Conservation (phyloP, 2,888 invertebrate genomes). For the Furcula furcula region DNA sequence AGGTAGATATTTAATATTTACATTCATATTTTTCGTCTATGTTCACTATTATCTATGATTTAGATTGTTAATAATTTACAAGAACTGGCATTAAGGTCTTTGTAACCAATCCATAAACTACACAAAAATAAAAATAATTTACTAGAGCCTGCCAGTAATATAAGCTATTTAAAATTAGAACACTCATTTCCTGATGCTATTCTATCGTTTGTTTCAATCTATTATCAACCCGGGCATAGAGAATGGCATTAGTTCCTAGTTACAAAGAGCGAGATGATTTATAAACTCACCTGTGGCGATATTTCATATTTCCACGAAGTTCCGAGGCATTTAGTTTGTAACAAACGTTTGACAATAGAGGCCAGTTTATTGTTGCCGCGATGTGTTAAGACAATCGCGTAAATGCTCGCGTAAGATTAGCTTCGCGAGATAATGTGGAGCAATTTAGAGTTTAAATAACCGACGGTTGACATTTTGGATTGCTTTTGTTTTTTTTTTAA, state of each 20-base stretch:
- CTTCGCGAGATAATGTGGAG: constrained; percentile 26
- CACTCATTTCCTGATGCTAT: not conserved
- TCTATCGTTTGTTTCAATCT: constrained; percentile 4
- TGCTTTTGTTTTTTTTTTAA: constrained; percentile 2
- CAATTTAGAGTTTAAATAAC: constrained; percentile 33
- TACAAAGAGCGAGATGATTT: constrained; percentile 1
- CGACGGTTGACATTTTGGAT: constrained; percentile 10
- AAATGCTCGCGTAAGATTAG: constrained; percentile 25
- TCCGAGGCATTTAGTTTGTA: constrained; percentile 8
- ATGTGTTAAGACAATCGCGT: constrained; percentile 19
- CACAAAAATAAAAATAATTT: too few relatives aligned
- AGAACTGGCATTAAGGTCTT: too few relatives aligned
- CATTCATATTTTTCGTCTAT: too few relatives aligned
- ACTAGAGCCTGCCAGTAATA: too few relatives aligned
- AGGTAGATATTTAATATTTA: too few relatives aligned
- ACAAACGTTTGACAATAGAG: constrained; percentile 16
- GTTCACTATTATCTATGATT: too few relatives aligned
- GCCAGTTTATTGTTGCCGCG: constrained; percentile 25
- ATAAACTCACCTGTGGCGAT: constrained; percentile 1
- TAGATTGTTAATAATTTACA: too few relatives aligned
- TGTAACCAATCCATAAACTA: too few relatives aligned
- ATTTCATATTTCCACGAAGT: constrained; percentile 15
- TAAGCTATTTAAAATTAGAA: too few relatives aligned
- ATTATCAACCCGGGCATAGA: not conserved
- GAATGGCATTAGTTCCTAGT: not conserved